phyloP scores from a whole-genome alignment of 2,113 vertebrate genomes.

The Crotalus horridus region DNA sequence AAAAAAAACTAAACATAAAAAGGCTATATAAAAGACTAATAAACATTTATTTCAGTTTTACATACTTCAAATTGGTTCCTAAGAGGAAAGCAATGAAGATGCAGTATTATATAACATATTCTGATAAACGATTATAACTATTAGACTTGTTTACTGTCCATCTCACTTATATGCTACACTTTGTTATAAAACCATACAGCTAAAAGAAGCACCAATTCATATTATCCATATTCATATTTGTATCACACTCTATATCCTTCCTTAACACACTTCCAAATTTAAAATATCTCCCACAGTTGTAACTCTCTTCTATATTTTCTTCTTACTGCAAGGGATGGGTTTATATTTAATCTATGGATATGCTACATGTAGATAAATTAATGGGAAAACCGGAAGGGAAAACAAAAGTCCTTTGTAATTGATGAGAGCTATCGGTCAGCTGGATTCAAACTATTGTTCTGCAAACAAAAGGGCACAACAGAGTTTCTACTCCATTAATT shows the following conservation, averaged over 20 bases:
- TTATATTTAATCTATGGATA: neutral
- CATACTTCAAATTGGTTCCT: neutral
- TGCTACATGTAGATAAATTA: neutral
- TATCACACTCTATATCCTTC: neutral
- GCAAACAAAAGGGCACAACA: neutral
- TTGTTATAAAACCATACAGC: neutral
- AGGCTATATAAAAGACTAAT: neutral
- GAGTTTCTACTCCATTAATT: neutral
- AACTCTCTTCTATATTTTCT: neutral
- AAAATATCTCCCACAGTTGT: neutral
- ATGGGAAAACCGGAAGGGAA: neutral
- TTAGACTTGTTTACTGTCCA: neutral
- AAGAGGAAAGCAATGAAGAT: neutral
- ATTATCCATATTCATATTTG: neutral
- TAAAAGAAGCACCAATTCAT: neutral
- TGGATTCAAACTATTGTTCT: neutral
- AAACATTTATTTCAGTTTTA: neutral
- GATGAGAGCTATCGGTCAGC: neutral
- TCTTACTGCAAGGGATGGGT: neutral
- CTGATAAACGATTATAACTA: neutral
- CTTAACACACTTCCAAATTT: neutral
- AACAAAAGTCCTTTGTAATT: neutral
- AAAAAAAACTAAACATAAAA: neutral
- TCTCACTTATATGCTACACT: neutral
- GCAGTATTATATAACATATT: neutral